Evolutionary conservation across 2,797 vertebrate species (phyloP), one percentile per base, ranked within the genome.

Genomic region (Acipenser transmontanus): DNA sequence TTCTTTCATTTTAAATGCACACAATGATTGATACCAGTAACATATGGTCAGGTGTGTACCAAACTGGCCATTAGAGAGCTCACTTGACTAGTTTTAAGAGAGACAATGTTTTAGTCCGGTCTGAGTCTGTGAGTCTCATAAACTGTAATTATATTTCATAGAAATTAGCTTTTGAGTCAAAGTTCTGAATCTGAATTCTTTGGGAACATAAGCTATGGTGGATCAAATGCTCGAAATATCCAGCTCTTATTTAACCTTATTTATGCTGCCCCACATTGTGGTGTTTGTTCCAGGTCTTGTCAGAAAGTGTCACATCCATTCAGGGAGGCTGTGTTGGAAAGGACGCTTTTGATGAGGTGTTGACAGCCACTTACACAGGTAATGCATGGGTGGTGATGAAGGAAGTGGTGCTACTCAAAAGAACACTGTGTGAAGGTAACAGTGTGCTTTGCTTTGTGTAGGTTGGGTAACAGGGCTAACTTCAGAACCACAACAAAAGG

Each of bases 401-500:
- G 34, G 34, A 34, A 34, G 34, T 34, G 34, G 34, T 34, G 34
- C 34, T 34, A 34, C 34, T 0, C 34, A 34, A 34, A 34, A 34
- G 34, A 34, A 34, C 34, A 34, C 2, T 34, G 34, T 34, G 34
- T 34, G 34, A 34, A 3, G 34, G 34, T 34, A 34, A 34, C 34
- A 34, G 34, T 49, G 6, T 49, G 13, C 34, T 50, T 51, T 71
- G 56, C 11, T 0, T 6, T 60, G 59, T 75, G 62, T 80, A 99
- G 97, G 97, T 51, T 99, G 97, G 97, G 87, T 99, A 73, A 95
- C 95, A 34, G 97, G 95, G 78, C 87, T 99, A 79, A 99, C 95
- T 65, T 94, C 95, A 61, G 97, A 98, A 73, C 91, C 94, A 59
- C 83, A 92, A 72, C 91, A 92, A 71, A 91, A 92, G 73, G 95